A percentile compares a stretch with the other conserved stretches of the same genome.
These are phyloP conservation scores for Microplitis deprimator DNA, from an alignment of 2,888 invertebrate genomes.

Conservation along the genomic window DNA sequence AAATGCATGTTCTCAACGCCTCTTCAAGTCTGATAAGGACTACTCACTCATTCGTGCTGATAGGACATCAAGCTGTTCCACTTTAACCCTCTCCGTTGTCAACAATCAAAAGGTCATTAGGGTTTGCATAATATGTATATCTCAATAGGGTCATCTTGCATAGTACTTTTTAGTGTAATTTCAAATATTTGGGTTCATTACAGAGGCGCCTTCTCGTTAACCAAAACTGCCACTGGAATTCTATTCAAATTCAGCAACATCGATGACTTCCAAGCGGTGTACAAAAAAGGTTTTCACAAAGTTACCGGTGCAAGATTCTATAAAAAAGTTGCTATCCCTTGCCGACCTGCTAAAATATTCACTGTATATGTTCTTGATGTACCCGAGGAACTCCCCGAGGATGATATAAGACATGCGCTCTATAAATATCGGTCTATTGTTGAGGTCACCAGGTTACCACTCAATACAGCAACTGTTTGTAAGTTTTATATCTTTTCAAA, in stretches of 20 bases:
- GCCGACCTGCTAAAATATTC: slow-evolving; percentile 90
- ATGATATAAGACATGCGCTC: slow-evolving; percentile 86
- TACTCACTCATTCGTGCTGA: slow-evolving; percentile 29
- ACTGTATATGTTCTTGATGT: slow-evolving; percentile 87
- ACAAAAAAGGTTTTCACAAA: slow-evolving; percentile 89
- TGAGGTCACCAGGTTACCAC: slow-evolving; percentile 82
- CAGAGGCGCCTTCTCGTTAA: slow-evolving; percentile 87
- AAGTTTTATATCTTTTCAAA: slow-evolving; percentile 50
- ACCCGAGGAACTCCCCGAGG: slow-evolving; percentile 87
- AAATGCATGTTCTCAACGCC: slow-evolving; percentile 41
- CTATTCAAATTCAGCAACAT: slow-evolving; percentile 90
- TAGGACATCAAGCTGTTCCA: slow-evolving; percentile 38
- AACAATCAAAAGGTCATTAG: slow-evolving; percentile 24
- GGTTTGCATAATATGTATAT: slow-evolving; percentile 40
- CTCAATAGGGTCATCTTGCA: slow-evolving; percentile 49
- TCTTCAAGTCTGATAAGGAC: slow-evolving; percentile 38
- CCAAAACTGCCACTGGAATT: slow-evolving; percentile 90
- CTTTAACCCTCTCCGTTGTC: slow-evolving; percentile 26
- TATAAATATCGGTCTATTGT: slow-evolving; percentile 86
- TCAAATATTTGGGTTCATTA: slow-evolving; percentile 39
- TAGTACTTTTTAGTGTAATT: slow-evolving; percentile 46
- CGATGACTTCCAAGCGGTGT: slow-evolving; percentile 89
- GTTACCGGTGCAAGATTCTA: slow-evolving; percentile 89
- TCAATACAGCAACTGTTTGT: slow-evolving; percentile 68
- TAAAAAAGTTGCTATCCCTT: slow-evolving; percentile 88